Evolutionary conservation across 2,797 vertebrate species (phyloP).

Genomic region (Periophthalmus magnuspinnatus): DNA sequence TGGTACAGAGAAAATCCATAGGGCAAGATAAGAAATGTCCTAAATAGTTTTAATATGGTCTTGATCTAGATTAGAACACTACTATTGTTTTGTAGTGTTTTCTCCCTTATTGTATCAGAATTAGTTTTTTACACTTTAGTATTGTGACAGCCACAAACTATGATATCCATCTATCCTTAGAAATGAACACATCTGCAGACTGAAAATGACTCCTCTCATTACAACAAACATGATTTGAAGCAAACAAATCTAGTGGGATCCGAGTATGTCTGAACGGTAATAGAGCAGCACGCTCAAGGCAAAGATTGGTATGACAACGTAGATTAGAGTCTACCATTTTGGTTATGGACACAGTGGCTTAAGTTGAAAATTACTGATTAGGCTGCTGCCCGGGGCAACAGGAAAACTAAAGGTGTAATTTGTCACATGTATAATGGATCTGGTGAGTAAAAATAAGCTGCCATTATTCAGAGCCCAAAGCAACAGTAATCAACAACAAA

Average conservation of each 20-base stretch:
- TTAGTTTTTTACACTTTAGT: no score
- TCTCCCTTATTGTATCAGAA: no score
- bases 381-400: slow-evolving; percentile 10
- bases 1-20: no score
- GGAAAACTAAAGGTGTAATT: slow-evolving; percentile 9
- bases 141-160: no score
- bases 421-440: slow-evolving; percentile 17
- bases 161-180: no score
- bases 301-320: slow-evolving; percentile 31
- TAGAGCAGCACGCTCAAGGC: slow-evolving; percentile 34
- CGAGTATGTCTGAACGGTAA: slow-evolving; percentile 28
- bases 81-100: no score
- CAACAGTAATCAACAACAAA: not conserved
- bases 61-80: no score
- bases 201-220: no score
- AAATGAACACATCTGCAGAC: no score
- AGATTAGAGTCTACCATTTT: slow-evolving; percentile 35
- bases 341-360: slow-evolving; percentile 17
- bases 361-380: slow-evolving; percentile 39
- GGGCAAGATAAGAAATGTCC: no score
- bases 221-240: no score
- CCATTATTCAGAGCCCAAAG: slow-evolving; percentile 12
- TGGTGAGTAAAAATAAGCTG: slow-evolving; percentile 17
- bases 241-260: slow-evolving; percentile 11
- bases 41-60: no score